Conservation (phyloP, 2,797 vertebrate genomes). For the Bradypodion ventrale region DNA sequence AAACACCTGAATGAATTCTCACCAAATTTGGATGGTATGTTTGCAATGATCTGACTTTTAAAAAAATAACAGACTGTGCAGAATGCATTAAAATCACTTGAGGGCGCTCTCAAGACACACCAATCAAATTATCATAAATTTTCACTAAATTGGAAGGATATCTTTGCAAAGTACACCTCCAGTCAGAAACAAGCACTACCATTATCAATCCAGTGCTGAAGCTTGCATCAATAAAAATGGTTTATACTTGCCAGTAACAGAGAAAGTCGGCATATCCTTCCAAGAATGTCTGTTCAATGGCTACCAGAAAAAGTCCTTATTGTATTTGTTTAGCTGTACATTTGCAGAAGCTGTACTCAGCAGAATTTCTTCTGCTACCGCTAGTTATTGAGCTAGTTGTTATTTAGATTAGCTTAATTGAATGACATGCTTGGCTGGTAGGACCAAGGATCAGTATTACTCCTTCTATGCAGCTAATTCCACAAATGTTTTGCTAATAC, state of each 20-base stretch:
- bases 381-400: conserved; percentile 54
- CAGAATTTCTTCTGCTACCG: conserved; percentile 15
- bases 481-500: conserved; percentile 60
- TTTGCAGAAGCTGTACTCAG: conserved; percentile 21
- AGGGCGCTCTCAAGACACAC: too few relatives aligned
- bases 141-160: too few relatives aligned
- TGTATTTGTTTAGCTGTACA: conserved; percentile 8
- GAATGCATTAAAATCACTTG: too few relatives aligned
- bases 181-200: not conserved
- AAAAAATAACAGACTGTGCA: too few relatives aligned
- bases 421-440: conserved; percentile 68
- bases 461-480: conserved; percentile 61
- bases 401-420: conserved; percentile 69
- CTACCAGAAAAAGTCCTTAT: not conserved
- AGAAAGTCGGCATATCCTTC: not conserved
- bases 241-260: not conserved
- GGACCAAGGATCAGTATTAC: conserved; percentile 55
- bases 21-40: too few relatives aligned
- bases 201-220: not conserved
- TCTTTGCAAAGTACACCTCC: too few relatives aligned
- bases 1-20: not conserved
- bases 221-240: not conserved
- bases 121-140: too few relatives aligned
- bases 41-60: too few relatives aligned
- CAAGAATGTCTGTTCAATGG: not conserved